Evolutionary conservation across 2,888 invertebrate species (phyloP).

Genomic region (Desoria tigrina): DNA sequence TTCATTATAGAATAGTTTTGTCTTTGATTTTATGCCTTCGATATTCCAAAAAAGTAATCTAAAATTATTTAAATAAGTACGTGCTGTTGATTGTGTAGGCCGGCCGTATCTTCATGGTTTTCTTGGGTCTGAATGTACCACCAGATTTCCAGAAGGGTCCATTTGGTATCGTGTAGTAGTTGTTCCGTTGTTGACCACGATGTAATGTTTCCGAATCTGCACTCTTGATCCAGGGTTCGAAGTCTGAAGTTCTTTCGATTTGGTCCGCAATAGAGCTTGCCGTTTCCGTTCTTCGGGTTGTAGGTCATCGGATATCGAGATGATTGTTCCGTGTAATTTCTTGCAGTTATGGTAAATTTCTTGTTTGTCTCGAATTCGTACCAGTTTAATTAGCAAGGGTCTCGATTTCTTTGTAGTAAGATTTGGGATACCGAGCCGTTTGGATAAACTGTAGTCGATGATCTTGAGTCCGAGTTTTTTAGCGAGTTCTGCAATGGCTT

Average conservation of each 20-base stretch:
- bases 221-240: background rate
- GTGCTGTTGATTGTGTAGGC: background rate
- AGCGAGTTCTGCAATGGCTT: background rate
- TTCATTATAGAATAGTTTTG: background rate
- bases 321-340: background rate
- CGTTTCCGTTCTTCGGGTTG: background rate
- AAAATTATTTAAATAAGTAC: background rate
- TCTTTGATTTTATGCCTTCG: slow-evolving; percentile 9
- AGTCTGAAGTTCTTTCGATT: background rate
- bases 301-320: background rate
- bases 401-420: background rate
- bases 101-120: background rate
- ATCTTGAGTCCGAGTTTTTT: background rate
- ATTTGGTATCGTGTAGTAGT: background rate
- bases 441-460: background rate
- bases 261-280: background rate
- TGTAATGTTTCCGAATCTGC: background rate
- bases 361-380: background rate
- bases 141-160: background rate
- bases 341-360: background rate
- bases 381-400: background rate
- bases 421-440: background rate
- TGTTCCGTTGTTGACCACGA: background rate
- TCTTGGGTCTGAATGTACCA: background rate
- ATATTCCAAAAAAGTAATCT: slow-evolving; percentile 19